phyloP scores from a whole-genome alignment of 2,113 vertebrate species.

The Peromyscus leucopus region DNA sequence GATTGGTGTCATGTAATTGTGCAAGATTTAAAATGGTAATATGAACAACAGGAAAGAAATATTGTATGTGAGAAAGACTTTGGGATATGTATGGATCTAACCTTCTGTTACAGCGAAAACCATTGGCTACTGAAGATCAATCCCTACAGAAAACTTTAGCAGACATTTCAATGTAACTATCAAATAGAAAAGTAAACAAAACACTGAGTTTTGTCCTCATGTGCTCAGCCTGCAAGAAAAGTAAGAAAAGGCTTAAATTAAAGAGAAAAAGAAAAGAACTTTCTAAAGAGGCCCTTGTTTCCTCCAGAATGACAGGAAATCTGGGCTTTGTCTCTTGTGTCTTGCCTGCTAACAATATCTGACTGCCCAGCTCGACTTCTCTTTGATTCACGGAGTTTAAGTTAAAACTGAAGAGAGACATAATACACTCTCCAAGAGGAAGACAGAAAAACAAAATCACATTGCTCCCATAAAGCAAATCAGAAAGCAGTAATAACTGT shows the following conservation, averaged over 20 bases:
- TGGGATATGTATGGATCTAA: neutral
- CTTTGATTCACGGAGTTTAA: constrained; percentile 77
- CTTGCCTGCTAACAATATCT: neutral
- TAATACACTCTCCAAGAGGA: constrained; percentile 75
- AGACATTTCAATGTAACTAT: constrained; percentile 63
- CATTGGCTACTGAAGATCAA: neutral
- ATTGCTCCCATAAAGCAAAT: constrained; percentile 84
- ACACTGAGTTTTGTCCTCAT: constrained; percentile 22
- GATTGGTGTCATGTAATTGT: neutral
- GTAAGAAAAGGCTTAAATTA: constrained; percentile 7
- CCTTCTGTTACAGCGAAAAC: accelerated
- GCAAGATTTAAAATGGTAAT: neutral
- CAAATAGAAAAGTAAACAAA: constrained; percentile 76
- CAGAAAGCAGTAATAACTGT: constrained; percentile 89
- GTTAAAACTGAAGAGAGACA: constrained; percentile 80
- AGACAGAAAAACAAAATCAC: constrained; percentile 79
- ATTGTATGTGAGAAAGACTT: neutral
- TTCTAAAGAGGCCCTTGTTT: constrained; percentile 55
- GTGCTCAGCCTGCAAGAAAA: constrained; percentile 52
- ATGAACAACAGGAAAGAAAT: neutral
- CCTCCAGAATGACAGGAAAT: constrained; percentile 68
- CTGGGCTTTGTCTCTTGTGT: constrained; percentile 51
- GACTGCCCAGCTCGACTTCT: neutral
- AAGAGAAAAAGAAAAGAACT: constrained; percentile 29
- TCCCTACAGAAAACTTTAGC: constrained; percentile 24